These are phyloP conservation scores for Chrysotoxum bicinctum DNA, from an alignment of 2,888 invertebrate species.

Conservation along the genomic window DNA sequence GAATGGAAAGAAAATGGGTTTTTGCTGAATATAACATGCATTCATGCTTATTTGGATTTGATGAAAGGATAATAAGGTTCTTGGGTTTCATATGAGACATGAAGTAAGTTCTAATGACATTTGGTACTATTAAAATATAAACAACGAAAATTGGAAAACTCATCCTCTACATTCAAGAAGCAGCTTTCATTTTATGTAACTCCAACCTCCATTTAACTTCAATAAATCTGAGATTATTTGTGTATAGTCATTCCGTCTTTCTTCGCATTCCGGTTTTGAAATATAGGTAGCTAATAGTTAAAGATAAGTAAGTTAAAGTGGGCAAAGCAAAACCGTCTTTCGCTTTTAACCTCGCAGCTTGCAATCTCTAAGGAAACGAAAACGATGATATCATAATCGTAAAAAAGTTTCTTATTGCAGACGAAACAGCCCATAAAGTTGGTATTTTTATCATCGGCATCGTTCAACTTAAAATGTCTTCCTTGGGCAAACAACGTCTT, in stretches of 20 bases:
- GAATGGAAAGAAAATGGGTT: not conserved
- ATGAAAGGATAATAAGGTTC: too few species aligned
- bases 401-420: slow-evolving; percentile 1
- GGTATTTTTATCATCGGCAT: not conserved
- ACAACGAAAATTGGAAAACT: too few species aligned
- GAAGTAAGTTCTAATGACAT: not conserved
- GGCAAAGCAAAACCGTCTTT: not conserved
- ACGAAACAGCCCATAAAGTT: slow-evolving; percentile 19
- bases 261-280: not conserved
- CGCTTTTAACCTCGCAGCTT: not conserved
- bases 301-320: not conserved
- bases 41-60: not conserved
- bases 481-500: not conserved
- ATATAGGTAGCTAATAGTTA: too few species aligned
- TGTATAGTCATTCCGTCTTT: too few species aligned
- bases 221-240: too few species aligned
- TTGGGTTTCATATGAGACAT: too few species aligned
- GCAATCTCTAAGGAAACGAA: not conserved
- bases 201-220: too few species aligned
- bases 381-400: not conserved
- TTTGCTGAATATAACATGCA: not conserved
- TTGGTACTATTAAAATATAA: too few species aligned
- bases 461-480: slow-evolving; percentile 1
- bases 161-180: too few species aligned
- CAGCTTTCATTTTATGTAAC: too few species aligned